Percentiles rank a stretch among this genome's conserved stretches.
Conservation (phyloP, 2,797 vertebrate genomes). For the Melanotaenia boesemani region DNA sequence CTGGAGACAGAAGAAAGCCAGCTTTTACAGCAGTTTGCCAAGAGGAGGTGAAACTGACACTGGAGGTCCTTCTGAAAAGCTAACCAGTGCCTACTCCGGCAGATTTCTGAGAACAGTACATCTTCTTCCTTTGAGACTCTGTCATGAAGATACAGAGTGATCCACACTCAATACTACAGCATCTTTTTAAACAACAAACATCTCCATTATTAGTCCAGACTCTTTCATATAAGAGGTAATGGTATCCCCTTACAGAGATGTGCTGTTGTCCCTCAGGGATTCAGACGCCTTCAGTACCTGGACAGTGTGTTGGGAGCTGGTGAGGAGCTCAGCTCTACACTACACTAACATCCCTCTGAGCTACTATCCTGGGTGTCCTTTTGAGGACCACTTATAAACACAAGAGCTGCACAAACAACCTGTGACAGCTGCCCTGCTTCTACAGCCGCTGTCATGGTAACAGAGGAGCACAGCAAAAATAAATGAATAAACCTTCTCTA, state of each 20-base stretch:
- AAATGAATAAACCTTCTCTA: constrained; percentile 54
- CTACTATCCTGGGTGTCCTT: constrained; percentile 63
- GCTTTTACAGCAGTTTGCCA: not conserved
- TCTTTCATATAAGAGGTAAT: constrained; percentile 22
- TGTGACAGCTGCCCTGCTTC: constrained; percentile 82
- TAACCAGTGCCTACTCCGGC: constrained; percentile 23
- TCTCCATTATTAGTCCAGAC: constrained; percentile 25
- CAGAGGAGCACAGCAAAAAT: constrained; percentile 74
- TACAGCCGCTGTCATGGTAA: constrained; percentile 86
- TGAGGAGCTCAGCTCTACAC: constrained; percentile 35
- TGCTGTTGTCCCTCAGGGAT: constrained; percentile 6
- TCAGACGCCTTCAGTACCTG: constrained; percentile 21
- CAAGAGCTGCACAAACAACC: constrained; percentile 84
- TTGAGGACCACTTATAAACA: constrained; percentile 80
- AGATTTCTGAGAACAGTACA: constrained; percentile 19
- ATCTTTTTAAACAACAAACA: constrained; percentile 44
- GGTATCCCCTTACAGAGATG: constrained; percentile 35
- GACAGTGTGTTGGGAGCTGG: constrained; percentile 30
- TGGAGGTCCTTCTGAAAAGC: constrained; percentile 6
- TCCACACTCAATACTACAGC: constrained; percentile 22
- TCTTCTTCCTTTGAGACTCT: constrained; percentile 30
- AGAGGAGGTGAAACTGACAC: constrained; percentile 29
- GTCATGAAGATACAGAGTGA: constrained; percentile 18
- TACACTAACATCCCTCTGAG: constrained; percentile 45
- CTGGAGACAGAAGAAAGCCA: constrained; percentile 41